Percentiles rank a stretch among this genome's conserved stretches.
Evolutionary conservation across 37 sponge, comb jelly and placozoan genomes (phyloP).

Genomic region (Spongilla lacustris): DNA sequence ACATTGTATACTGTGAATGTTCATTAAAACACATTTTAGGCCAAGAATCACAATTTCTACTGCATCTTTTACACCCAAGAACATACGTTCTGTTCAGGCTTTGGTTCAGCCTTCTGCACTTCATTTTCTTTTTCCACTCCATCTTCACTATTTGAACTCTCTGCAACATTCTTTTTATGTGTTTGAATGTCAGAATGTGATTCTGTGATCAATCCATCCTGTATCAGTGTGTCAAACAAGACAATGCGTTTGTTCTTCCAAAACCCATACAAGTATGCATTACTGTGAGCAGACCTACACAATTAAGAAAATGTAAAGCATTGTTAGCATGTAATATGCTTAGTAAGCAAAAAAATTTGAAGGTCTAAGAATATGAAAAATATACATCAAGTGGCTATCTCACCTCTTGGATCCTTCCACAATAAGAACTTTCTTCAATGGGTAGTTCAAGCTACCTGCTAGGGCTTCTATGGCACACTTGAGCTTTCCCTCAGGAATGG

Average conservation of each 20-base stretch:
- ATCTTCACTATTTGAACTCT: constrained; percentile 2
- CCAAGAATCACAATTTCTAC: too few species aligned
- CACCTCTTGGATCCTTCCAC: constrained; percentile 90
- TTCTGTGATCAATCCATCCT: constrained; percentile 59
- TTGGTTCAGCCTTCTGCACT: too few species aligned
- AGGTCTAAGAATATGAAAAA: not conserved
- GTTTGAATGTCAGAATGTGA: too few species aligned
- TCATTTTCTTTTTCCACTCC: not conserved
- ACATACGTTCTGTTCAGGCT: constrained; percentile 3
- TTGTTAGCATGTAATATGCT: too few species aligned
- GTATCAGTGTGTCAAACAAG: constrained; percentile 93
- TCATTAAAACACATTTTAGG: too few species aligned
- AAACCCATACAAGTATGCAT: constrained; percentile 98
- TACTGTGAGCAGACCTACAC: constrained; percentile 89
- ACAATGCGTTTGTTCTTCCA: constrained; percentile 95
- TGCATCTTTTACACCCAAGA: too few species aligned
- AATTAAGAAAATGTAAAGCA: not conserved
- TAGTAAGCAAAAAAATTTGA: too few species aligned
- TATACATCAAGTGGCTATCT: not conserved
- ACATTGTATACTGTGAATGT: too few species aligned
- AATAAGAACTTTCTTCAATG: constrained; percentile 87
- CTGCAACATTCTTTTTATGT: constrained; percentile 13
- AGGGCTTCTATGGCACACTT: constrained; percentile 77
- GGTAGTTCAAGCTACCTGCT: constrained; percentile 76
- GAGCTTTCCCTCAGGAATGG: constrained; percentile 86